Evolutionary conservation across 2,113 vertebrate genomes (phyloP).

Genomic region (Hemichromis elongatus): DNA sequence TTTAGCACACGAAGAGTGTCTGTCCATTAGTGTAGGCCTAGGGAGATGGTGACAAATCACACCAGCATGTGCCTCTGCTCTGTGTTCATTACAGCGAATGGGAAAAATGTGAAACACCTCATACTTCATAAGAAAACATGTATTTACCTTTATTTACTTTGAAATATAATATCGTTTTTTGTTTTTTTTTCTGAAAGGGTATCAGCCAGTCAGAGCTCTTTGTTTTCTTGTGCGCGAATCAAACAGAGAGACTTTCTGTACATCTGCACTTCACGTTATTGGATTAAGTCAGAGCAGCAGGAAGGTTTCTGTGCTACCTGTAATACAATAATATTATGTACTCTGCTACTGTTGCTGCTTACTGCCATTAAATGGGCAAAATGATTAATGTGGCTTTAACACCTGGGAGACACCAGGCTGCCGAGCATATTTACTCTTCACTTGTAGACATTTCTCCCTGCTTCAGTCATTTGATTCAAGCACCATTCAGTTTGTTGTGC

Average conservation of each 20-base stretch:
- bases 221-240: neutral
- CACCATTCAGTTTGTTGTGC: neutral
- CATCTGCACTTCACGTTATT: conserved; percentile 3
- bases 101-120: neutral
- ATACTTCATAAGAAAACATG: neutral
- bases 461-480: neutral
- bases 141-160: neutral
- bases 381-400: neutral
- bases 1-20: conserved; percentile 74
- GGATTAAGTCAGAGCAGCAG: conserved; percentile 8
- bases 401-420: neutral
- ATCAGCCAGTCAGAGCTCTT: neutral
- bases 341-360: neutral
- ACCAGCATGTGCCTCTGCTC: conserved; percentile 29
- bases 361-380: neutral
- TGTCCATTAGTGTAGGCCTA: conserved; percentile 70
- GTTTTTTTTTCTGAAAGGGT: neutral
- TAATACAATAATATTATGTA: conserved; percentile 6
- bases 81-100: conserved; percentile 10
- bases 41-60: conserved; percentile 75
- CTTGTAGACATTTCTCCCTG: neutral
- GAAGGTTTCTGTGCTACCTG: neutral
- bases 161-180: neutral
- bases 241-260: neutral
- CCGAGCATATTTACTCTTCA: neutral